Evolutionary conservation across 2,113 vertebrate genomes (phyloP).

Genomic region (Pituophis catenifer): DNA sequence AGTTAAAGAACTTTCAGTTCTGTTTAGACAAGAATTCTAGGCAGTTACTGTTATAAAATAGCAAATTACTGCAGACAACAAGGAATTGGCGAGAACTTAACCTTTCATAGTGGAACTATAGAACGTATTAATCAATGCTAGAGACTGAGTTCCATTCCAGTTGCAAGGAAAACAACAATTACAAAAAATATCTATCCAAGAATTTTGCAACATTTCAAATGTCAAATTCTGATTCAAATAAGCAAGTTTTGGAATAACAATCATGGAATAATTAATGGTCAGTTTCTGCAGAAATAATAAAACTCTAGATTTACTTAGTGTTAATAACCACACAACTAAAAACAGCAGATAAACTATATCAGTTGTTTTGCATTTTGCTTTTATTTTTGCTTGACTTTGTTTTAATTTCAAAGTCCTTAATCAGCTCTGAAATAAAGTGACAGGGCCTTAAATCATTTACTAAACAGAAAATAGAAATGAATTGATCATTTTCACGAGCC

Average conservation of each 20-base stretch:
- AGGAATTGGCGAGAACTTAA: not conserved
- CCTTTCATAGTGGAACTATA: not conserved
- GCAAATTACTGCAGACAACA: not conserved
- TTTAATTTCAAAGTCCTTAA: not conserved
- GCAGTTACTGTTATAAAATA: not conserved
- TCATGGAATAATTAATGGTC: not conserved
- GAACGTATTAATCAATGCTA: not conserved
- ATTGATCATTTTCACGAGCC: not conserved
- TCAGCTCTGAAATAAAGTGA: not conserved
- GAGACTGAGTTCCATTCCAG: not conserved
- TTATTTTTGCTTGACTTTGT: not conserved
- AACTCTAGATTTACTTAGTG: not conserved
- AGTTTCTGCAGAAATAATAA: not conserved
- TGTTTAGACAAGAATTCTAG: not conserved
- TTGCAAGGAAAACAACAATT: not conserved
- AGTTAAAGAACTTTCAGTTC: not conserved
- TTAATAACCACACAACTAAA: not conserved
- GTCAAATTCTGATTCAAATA: not conserved
- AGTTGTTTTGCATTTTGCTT: not conserved
- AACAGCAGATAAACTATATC: not conserved
- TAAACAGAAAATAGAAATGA: not conserved
- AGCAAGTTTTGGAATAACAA: not conserved
- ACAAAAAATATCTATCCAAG: not conserved
- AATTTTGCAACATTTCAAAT: not conserved
- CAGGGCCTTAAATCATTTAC: not conserved